These are phyloP conservation scores for Centropus unirufus DNA, from an alignment of 2,113 vertebrate genomes.

Conservation along the genomic window DNA sequence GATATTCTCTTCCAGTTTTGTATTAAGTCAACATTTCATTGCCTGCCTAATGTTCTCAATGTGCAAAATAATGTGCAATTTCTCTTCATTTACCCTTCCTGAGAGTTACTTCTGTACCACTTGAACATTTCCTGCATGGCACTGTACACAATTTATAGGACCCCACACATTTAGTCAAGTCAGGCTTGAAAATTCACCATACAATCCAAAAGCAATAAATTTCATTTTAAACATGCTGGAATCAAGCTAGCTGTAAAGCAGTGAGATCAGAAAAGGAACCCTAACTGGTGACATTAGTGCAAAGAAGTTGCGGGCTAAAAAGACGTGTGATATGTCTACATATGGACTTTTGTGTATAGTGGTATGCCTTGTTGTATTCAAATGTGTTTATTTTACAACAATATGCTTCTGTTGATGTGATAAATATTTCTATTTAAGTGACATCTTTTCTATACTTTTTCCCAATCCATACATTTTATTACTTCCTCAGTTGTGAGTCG, in stretches of 20 bases:
- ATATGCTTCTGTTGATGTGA: background rate
- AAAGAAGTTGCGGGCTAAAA: background rate
- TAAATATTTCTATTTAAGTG: background rate
- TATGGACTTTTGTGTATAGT: background rate
- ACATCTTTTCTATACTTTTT: background rate
- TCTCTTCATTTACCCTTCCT: background rate
- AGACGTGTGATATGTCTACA: background rate
- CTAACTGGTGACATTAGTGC: accelerated
- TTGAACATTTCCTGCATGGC: background rate
- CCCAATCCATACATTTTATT: background rate
- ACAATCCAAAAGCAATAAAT: background rate
- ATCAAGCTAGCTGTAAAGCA: background rate
- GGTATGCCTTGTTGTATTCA: background rate
- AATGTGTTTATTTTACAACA: background rate
- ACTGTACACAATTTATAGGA: background rate
- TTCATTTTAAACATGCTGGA: background rate
- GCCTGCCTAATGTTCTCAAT: background rate
- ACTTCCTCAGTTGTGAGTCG: background rate
- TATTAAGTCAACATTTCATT: background rate
- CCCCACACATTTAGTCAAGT: background rate
- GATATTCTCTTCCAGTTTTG: background rate
- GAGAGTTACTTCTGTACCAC: background rate
- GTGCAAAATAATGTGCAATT: background rate
- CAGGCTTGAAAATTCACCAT: background rate
- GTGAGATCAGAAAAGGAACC: background rate